Evolutionary conservation across 2,888 invertebrate species (phyloP), one percentile per base, ranked within the genome.

Genomic region (Acutogordius australiensis): DNA sequence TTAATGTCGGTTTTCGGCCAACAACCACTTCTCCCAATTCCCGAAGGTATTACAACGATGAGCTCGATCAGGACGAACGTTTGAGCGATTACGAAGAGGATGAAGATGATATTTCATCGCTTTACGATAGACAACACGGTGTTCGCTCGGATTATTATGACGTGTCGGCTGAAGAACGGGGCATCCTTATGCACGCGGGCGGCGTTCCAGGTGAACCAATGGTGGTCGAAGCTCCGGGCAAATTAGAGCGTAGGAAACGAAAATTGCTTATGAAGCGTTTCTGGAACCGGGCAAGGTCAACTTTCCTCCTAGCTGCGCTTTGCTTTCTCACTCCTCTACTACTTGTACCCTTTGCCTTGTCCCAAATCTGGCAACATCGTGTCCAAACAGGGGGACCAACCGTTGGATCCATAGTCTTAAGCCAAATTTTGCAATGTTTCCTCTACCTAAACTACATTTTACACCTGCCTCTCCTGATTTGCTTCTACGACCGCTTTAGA

Each of bases 121-220:
- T 18, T 13, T 37, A 37, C 37, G 37, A 37, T 37, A 18, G 18
- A 8, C 8, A 18, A 37, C 18, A 37, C 37, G 18, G 18, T 37
- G 18, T 13, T 37, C 18, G 8, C 18, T 37, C 37, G 37, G 37
- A 37, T 23, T 51, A 51, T 26, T 51, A 51, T 23, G 23, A 51
- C 51, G 51, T 51, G 4, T 51, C 51, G 13, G 44, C 8, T n/a
- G 44, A n/a, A 37, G 51, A 51, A 23, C 51, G 51, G 51, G 51
- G 51, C 8, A 51, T 51, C 8, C 23, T 51, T 13, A 37, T 37
- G 37, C 8, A 18, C 8, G 8, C 8, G 8, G 8, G 8, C 37
- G 37, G 37, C 8, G 37, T 18, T 8, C 8, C 8, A 37, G 37
- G 37, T 13, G 8, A 8, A 13, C 8, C 8, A 8, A 37, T 37